phyloP scores from a whole-genome alignment of 2,113 vertebrate genomes.

The Ceuthmochares aereus region DNA sequence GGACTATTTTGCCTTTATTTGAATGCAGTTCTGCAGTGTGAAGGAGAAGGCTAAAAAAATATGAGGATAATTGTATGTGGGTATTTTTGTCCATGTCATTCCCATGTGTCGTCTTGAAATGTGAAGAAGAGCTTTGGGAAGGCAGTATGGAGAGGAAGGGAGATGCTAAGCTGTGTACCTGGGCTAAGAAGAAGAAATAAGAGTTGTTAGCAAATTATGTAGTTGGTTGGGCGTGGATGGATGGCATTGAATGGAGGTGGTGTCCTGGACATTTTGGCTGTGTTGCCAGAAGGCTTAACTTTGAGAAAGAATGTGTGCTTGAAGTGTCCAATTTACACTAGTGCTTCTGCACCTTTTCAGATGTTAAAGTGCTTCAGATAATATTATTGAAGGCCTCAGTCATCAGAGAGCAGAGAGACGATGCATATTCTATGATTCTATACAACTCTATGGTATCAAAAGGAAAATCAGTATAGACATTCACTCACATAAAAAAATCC shows the following conservation, averaged over 20 bases:
- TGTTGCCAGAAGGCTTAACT: not conserved
- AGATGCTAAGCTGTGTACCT: not conserved
- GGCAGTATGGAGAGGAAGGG: not conserved
- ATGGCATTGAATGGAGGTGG: not conserved
- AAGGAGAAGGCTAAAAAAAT: not conserved
- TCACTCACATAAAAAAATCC: conserved; percentile 13
- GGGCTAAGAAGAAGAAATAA: not conserved
- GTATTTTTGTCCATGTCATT: not conserved
- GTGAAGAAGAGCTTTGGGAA: not conserved
- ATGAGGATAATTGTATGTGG: not conserved
- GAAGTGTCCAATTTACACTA: not conserved
- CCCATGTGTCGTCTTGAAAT: not conserved
- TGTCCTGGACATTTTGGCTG: not conserved
- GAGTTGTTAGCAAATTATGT: not conserved
- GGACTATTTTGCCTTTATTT: not conserved
- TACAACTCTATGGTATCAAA: not conserved
- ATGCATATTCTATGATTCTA: not conserved
- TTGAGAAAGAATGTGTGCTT: not conserved
- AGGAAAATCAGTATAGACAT: not conserved
- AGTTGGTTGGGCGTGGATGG: not conserved
- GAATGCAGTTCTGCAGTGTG: not conserved
- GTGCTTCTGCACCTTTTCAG: not conserved
- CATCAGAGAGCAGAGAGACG: not conserved
- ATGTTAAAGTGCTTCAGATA: not conserved
- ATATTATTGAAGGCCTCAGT: not conserved